These are phyloP conservation scores for Rhea pennata DNA, from an alignment of 2,113 vertebrate genomes.

Conservation along the genomic window DNA sequence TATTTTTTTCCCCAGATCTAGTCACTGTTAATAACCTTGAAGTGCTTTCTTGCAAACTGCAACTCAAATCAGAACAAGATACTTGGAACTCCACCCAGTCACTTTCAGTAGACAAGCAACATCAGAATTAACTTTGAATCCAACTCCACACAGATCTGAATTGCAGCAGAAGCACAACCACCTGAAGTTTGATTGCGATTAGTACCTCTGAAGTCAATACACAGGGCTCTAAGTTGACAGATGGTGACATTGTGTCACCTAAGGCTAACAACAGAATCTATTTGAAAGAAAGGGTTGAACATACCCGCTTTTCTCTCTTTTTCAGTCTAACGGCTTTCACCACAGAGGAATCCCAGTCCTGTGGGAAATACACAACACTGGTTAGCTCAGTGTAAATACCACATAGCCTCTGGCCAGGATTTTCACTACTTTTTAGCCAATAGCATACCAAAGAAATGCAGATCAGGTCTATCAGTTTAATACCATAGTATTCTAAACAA, in stretches of 20 bases:
- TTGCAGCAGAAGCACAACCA: not conserved
- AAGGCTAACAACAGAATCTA: not conserved
- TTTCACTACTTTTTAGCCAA: not conserved
- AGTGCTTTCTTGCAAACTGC: not conserved
- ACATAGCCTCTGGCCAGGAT: not conserved
- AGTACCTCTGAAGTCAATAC: not conserved
- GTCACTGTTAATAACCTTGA: not conserved
- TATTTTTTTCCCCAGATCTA: not conserved
- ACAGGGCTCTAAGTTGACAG: not conserved
- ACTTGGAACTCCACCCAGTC: not conserved
- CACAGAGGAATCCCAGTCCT: slow-evolving; percentile 96
- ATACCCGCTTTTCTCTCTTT: slow-evolving; percentile 93
- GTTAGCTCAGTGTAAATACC: not conserved
- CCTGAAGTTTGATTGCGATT: not conserved
- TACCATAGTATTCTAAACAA: not conserved
- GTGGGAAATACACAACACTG: slow-evolving; percentile 13
- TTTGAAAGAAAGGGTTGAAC: slow-evolving; percentile 25
- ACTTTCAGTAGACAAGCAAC: not conserved
- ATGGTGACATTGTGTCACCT: slow-evolving; percentile 16
- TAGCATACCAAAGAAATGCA: not conserved
- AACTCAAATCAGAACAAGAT: not conserved
- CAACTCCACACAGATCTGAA: not conserved
- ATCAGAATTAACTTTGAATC: not conserved
- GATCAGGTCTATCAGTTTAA: not conserved
- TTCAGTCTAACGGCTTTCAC: slow-evolving; percentile 89